Percentiles rank a stretch among this genome's conserved stretches.
Evolutionary conservation across 2,888 invertebrate genomes (phyloP).

Genomic region (Diplolepis rosae): DNA sequence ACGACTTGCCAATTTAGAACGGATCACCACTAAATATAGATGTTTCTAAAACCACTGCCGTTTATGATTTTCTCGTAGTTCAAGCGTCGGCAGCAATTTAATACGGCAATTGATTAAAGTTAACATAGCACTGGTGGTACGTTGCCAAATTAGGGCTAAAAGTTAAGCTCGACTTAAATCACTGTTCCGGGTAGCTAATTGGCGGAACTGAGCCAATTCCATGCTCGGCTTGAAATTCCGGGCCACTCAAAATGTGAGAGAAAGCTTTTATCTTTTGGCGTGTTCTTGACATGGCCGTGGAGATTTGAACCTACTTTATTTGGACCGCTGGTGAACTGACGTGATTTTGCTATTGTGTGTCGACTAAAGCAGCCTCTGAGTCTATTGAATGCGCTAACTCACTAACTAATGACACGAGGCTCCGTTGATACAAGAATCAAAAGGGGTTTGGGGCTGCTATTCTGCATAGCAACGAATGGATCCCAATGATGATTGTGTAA

Average conservation of each 20-base stretch:
- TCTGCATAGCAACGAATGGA: conserved; percentile 26
- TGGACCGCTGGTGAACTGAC: not conserved
- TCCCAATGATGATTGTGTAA: conserved; percentile 13
- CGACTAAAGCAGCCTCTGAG: not conserved
- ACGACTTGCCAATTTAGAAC: conserved; percentile 8
- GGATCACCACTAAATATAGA: conserved; percentile 12
- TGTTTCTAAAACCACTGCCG: conserved; percentile 18
- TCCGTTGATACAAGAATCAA: conserved; percentile 31
- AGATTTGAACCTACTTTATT: conserved; percentile 5
- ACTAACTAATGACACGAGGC: conserved; percentile 36
- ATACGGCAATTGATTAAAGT: conserved; percentile 28
- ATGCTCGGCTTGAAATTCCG: conserved; percentile 15
- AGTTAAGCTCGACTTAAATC: conserved; percentile 26
- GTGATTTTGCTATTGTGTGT: conserved; percentile 10
- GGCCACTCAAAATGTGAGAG: conserved; percentile 21
- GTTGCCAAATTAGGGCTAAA: conserved; percentile 26
- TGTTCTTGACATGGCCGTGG: not conserved
- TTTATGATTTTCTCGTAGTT: conserved; percentile 26
- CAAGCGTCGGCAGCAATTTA: conserved; percentile 10
- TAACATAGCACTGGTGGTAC: conserved; percentile 22
- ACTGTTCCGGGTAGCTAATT: conserved; percentile 23
- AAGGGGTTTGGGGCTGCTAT: conserved; percentile 5
- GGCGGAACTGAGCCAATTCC: conserved; percentile 30
- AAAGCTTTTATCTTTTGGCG: conserved; percentile 17
- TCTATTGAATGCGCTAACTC: conserved; percentile 20